Evolutionary conservation across 2,113 vertebrate genomes (phyloP).

Genomic region (Lipotes vexillifer): DNA sequence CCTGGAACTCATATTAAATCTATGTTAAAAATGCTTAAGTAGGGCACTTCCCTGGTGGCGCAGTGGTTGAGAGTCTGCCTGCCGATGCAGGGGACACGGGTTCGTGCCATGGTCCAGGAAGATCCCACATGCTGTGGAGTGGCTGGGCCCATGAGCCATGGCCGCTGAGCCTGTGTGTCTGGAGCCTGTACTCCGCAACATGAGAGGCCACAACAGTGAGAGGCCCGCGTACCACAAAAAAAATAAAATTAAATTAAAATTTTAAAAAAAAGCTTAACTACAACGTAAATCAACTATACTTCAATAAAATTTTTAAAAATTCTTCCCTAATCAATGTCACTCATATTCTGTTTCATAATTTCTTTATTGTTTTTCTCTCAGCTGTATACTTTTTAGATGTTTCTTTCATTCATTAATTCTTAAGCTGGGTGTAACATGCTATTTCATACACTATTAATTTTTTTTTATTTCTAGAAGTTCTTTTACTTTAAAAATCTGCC

Average conservation of each 20-base stretch:
- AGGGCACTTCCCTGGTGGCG: too few species aligned
- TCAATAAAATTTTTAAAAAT: neutral
- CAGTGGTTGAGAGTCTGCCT: too few species aligned
- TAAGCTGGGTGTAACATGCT: neutral
- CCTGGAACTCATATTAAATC: neutral
- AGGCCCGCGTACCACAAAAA: too few species aligned
- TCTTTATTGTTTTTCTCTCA: neutral
- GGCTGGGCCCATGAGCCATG: too few species aligned
- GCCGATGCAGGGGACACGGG: too few species aligned
- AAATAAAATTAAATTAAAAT: neutral
- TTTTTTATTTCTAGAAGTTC: neutral
- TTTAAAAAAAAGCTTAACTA: neutral
- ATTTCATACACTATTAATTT: neutral
- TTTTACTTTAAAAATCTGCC: neutral
- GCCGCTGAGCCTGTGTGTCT: too few species aligned
- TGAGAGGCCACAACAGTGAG: too few species aligned
- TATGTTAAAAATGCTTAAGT: neutral
- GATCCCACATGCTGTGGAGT: too few species aligned
- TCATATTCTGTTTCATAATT: neutral
- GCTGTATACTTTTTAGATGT: neutral
- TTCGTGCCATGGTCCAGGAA: fast-evolving
- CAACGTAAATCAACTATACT: too few species aligned
- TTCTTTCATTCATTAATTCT: neutral
- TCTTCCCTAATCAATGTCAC: neutral
- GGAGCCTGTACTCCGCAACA: too few species aligned